These are phyloP conservation scores for Platygyra sinensis DNA, from an alignment of 64 coral and sea anemone genomes.

Conservation along the genomic window DNA sequence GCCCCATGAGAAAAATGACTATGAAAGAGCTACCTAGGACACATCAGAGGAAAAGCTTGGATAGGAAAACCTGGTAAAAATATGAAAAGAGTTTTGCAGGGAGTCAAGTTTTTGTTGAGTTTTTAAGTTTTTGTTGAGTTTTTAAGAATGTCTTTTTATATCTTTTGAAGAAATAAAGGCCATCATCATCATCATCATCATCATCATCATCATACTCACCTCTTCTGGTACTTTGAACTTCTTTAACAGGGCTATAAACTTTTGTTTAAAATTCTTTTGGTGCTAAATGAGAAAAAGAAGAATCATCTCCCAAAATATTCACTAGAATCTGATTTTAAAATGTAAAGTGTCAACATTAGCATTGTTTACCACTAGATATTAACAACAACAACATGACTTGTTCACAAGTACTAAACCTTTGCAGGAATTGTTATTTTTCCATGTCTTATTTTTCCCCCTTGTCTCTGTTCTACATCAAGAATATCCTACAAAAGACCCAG, in stretches of 20 bases:
- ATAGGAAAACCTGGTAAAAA: too few species aligned
- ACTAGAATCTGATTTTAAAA: too few species aligned
- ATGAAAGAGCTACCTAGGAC: too few species aligned
- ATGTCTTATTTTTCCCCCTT: slow-evolving; percentile 75
- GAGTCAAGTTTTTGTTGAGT: background rate
- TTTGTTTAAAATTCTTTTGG: slow-evolving; percentile 98
- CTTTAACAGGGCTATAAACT: slow-evolving; percentile 94
- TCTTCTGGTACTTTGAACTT: slow-evolving; percentile 97
- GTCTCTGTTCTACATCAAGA: slow-evolving; percentile 74
- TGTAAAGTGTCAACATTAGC: too few species aligned
- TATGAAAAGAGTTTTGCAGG: too few species aligned
- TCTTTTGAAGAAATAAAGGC: too few species aligned
- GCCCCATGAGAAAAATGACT: too few species aligned
- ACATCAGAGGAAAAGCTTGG: too few species aligned
- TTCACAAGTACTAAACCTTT: slow-evolving; percentile 35
- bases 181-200: too few species aligned
- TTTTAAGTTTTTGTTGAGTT: too few species aligned
- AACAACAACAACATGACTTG: too few species aligned
- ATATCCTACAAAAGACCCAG: slow-evolving; percentile 72
- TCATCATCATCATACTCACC: slow-evolving; percentile 62
- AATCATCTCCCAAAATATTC: background rate
- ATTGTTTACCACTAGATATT: too few species aligned
- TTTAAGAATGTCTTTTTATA: background rate
- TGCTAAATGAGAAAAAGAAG: slow-evolving; percentile 52
- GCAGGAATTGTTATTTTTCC: slow-evolving; percentile 74